Evolutionary conservation across 2,113 vertebrate genomes (phyloP), one percentile per base, ranked within the genome.

Genomic region (Lepidiolamprologus cunningtoni): DNA sequence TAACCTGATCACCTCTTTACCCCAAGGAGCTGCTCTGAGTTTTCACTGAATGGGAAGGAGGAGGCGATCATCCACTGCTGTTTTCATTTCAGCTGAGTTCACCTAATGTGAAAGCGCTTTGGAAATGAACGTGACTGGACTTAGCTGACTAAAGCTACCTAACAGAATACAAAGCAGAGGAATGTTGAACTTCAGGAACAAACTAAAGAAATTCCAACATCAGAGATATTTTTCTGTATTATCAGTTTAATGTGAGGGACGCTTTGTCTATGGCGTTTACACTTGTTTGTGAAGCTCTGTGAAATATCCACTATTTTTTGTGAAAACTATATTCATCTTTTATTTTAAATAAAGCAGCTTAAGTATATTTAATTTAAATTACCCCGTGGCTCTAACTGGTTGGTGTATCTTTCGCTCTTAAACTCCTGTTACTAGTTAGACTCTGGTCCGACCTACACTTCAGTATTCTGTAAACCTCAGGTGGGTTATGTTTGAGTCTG

Each of bases 361-460:
- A 28, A 58, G 26, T 28, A 58, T 2, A 31, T 31, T 58, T 28
- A 58, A 58, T 0, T 58, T 28, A 28, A 58, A 28, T 16, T 58
- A 58, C 26, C 55, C 13, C 3, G 8, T 17, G 55, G 55, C 55
- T 58, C 55, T 58, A 58, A 58, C 55, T 58, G 55, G 26, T 58
- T 28, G 26, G 55, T 28, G 55, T 58, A 16, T 1, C 28, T 4
- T 61, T 61, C 0, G 8, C 57, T 0, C 21, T 0, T 61, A 17
- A 61, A 61, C 0, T 61, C 26, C 57, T 61, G 14, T 61, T 61
- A 61, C 57, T 31, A 6, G 26, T 61, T 61, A 61, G 57, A 61
- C 26, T 61, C 14, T 31, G 57, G 26, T 17, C 26, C 5, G 7
- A 61, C 23, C 23, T 58, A 58, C 14, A 0, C 26, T 61, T 61